These are phyloP conservation scores for Cromileptes altivelis DNA, from an alignment of 2,113 vertebrate species.

Conservation along the genomic window DNA sequence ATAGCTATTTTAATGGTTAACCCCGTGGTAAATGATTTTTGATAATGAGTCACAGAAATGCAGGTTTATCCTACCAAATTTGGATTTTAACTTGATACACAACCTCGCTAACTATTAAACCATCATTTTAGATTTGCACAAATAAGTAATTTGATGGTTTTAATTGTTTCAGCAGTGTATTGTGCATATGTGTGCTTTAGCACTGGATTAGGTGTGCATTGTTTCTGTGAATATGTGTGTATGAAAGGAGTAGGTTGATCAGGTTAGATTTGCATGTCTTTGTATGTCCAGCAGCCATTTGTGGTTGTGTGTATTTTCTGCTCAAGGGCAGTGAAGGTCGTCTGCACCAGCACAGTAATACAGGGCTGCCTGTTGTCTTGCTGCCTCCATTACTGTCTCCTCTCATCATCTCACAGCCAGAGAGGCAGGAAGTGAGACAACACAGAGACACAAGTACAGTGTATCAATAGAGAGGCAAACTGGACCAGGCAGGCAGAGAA, in stretches of 20 bases:
- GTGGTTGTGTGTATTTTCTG: neutral
- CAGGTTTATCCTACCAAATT: neutral
- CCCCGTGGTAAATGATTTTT: neutral
- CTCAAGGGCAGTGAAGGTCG: constrained; percentile 24
- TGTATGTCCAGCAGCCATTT: constrained; percentile 8
- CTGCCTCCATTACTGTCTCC: constrained; percentile 16
- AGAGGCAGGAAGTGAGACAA: neutral
- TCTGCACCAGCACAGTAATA: neutral
- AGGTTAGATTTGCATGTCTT: neutral
- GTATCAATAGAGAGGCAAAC: neutral
- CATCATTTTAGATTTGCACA: neutral
- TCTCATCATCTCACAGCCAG: constrained; percentile 12
- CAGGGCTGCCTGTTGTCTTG: neutral
- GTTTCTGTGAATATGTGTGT: neutral
- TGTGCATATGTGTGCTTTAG: neutral
- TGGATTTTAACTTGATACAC: neutral
- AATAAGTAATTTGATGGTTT: neutral
- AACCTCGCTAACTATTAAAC: neutral
- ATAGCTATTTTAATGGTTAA: neutral
- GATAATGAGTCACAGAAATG: neutral
- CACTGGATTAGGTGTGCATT: neutral
- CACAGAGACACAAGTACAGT: neutral
- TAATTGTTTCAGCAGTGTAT: neutral
- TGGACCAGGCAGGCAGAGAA: neutral
- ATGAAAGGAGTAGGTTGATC: neutral